Conservation (phyloP, 2,113 vertebrate species). For the Xiphias gladius region DNA sequence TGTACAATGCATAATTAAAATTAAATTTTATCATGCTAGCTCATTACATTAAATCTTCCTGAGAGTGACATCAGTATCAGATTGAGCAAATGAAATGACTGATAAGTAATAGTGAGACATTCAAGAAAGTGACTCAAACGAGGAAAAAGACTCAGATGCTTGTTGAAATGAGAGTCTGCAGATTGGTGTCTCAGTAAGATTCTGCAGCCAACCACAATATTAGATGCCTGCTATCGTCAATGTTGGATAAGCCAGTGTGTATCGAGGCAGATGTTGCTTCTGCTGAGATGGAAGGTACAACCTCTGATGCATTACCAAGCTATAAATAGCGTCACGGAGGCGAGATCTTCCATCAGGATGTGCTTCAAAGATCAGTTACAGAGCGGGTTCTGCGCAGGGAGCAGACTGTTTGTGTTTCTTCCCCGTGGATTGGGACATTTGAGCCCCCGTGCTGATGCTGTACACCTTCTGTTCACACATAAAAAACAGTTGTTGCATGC, state of each 20-base stretch:
- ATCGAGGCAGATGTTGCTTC: conserved; percentile 77
- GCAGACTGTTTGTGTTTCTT: conserved; percentile 57
- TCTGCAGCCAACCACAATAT: conserved; percentile 23
- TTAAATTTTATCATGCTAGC: not conserved
- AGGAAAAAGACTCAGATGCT: not conserved
- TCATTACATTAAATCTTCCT: not conserved
- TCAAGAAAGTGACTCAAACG: not conserved
- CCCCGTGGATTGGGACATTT: conserved; percentile 38
- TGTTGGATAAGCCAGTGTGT: conserved; percentile 58
- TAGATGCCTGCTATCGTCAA: conserved; percentile 33
- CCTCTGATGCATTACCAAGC: conserved; percentile 79
- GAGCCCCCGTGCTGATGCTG: conserved; percentile 36
- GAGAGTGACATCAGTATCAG: not conserved
- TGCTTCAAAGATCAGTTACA: conserved; percentile 77
- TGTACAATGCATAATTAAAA: not conserved
- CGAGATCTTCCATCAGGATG: conserved; percentile 78
- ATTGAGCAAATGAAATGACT: not conserved
- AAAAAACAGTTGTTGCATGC: conserved; percentile 8
- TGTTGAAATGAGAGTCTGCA: conserved; percentile 4
- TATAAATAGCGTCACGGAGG: conserved; percentile 79
- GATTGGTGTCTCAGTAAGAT: conserved; percentile 7
- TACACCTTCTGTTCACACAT: conserved; percentile 13
- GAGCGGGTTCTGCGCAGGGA: conserved; percentile 65
- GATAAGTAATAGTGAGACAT: not conserved
- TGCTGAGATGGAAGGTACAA: conserved; percentile 77